Conservation (phyloP, 1,140 invertebrate species). For the Antheraea mylitta region DNA sequence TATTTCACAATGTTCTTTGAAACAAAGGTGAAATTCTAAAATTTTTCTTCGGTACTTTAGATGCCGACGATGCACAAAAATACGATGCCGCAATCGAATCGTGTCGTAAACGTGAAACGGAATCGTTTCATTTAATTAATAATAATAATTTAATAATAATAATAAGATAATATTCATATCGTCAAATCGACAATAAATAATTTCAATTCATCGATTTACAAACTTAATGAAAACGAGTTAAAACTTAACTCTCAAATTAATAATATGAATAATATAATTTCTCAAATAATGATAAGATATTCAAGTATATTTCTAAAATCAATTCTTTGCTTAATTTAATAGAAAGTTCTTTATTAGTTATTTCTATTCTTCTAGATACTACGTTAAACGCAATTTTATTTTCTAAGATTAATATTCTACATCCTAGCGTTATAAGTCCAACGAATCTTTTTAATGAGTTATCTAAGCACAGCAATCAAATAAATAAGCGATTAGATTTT, state of each 20-base stretch:
- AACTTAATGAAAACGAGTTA: conserved; percentile 25
- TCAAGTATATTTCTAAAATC: conserved; percentile 4
- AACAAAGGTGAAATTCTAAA: no score
- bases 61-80: conserved; percentile 10
- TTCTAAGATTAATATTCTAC: conserved; percentile 29
- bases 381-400: conserved; percentile 26
- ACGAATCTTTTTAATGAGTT: conserved; percentile 22
- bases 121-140: conserved; percentile 21
- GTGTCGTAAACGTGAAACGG: conserved; percentile 20
- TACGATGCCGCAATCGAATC: conserved; percentile 12
- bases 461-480: no score
- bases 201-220: conserved; percentile 17
- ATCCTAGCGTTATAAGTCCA: conserved; percentile 30
- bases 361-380: conserved; percentile 28
- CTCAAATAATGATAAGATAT: conserved; percentile 16
- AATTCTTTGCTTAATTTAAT: conserved; percentile 25
- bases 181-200: conserved; percentile 19
- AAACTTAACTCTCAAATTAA: conserved; percentile 24
- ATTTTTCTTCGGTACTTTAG: no score
- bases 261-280: conserved; percentile 17
- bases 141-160: no score
- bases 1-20: no score
- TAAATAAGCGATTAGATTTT: no score
- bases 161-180: conserved; percentile 24
- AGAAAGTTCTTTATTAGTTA: conserved; percentile 25